Conservation (phyloP, 2,113 vertebrate species). For the Lamprologus speciosus region DNA sequence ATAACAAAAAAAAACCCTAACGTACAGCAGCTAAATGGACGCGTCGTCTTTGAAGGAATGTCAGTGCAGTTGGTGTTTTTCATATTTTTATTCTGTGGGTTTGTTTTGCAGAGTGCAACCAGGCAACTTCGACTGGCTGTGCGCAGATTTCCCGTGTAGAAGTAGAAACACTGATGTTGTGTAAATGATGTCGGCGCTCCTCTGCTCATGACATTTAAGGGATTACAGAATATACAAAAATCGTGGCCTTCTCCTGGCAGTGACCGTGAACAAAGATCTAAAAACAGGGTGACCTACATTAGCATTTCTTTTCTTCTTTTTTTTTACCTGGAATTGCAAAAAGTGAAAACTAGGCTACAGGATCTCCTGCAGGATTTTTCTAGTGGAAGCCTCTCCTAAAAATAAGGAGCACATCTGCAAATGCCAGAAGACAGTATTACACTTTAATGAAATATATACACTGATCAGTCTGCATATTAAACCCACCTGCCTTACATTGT, state of each 20-base stretch:
- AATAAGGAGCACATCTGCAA: not conserved
- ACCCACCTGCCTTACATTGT: not conserved
- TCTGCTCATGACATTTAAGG: not conserved
- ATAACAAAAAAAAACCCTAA: not conserved
- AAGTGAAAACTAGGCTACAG: not conserved
- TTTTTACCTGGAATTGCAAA: not conserved
- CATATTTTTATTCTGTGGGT: not conserved
- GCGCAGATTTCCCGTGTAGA: not conserved
- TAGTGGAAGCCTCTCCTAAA: not conserved
- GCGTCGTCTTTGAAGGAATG: not conserved
- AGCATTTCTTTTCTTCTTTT: not conserved
- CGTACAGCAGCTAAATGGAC: not conserved
- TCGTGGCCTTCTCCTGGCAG: not conserved
- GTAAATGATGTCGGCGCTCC: not conserved
- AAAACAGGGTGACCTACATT: not conserved
- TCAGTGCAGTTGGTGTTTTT: not conserved
- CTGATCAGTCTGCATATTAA: not conserved
- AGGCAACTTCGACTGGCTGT: not conserved
- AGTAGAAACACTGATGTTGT: not conserved
- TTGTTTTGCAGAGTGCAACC: not conserved
- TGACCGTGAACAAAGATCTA: not conserved
- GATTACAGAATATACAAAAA: not conserved
- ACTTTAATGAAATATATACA: not conserved
- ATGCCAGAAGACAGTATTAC: not conserved
- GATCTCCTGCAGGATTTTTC: not conserved